Evolutionary conservation across 2,797 vertebrate species (phyloP).

Genomic region (Petrocephalus schoutedeni): DNA sequence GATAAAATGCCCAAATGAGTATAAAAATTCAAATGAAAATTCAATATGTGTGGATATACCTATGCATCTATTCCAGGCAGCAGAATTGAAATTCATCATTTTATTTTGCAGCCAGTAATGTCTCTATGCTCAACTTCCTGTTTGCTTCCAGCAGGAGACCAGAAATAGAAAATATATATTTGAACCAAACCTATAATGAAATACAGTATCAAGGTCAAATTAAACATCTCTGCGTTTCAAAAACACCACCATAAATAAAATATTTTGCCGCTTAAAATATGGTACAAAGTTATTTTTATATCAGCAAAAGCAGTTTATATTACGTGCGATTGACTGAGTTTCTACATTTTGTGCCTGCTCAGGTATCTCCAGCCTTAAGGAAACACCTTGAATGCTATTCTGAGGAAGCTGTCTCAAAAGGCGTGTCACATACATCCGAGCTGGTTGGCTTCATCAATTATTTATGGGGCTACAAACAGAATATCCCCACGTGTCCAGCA

Average conservation of each 20-base stretch:
- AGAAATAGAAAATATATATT: conserved; percentile 3
- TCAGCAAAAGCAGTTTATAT: conserved; percentile 56
- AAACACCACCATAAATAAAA: conserved; percentile 51
- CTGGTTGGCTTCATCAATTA: conserved; percentile 46
- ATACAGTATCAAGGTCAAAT: conserved; percentile 36
- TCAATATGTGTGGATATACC: background rate
- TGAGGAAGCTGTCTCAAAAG: conserved; percentile 51
- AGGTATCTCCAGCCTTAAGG: conserved; percentile 58
- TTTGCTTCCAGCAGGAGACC: background rate
- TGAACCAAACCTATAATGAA: background rate
- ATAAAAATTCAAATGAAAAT: background rate
- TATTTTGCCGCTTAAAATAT: conserved; percentile 60
- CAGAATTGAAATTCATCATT: background rate
- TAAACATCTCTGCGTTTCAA: conserved; percentile 44
- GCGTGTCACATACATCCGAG: conserved; percentile 56
- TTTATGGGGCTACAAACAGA: conserved; percentile 48
- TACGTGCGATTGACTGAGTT: conserved; percentile 63
- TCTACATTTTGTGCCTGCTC: conserved; percentile 55
- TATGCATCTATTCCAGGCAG: background rate
- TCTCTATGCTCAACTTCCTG: conserved; percentile 15
- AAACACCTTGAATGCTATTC: conserved; percentile 60
- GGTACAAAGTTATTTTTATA: conserved; percentile 53
- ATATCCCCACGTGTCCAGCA: conserved; percentile 30
- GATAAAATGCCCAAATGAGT: background rate
- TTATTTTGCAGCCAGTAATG: background rate